Conservation (phyloP, 2,113 vertebrate species). For the Rhinichthys klamathensis region DNA sequence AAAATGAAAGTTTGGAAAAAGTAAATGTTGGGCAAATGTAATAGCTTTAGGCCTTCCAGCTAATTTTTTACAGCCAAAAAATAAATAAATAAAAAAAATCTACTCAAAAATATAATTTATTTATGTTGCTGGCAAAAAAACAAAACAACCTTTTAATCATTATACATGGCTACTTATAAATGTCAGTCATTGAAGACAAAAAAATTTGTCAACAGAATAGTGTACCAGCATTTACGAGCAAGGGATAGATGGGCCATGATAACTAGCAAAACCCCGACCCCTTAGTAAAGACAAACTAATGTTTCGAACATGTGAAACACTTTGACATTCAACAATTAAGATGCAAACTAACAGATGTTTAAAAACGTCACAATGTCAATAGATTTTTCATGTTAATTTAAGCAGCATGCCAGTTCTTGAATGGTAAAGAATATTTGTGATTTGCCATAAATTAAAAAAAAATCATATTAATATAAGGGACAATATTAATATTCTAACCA, state of each 20-base stretch:
- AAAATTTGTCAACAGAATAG: background rate
- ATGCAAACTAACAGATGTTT: background rate
- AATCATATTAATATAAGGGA: background rate
- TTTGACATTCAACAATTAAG: no score
- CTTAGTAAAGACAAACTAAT: background rate
- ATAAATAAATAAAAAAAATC: no score
- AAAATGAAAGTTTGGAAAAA: background rate
- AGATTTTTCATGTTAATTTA: background rate
- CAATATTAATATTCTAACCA: background rate
- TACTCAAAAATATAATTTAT: no score
- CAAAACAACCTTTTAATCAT: no score
- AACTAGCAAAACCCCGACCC: background rate
- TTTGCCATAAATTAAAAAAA: background rate
- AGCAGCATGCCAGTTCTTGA: background rate
- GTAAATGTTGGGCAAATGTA: background rate
- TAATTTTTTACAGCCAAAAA: background rate
- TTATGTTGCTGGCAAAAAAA: no score
- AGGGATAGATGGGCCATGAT: background rate
- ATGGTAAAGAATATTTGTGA: background rate
- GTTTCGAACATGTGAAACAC: background rate
- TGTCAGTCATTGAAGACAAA: background rate
- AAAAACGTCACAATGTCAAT: constrained; percentile 22
- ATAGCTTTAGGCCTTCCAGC: background rate
- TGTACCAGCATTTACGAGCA: background rate
- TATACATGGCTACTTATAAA: no score